phyloP scores from a whole-genome alignment of 2,888 invertebrate genomes.

The Yponomeuta cagnagella region DNA sequence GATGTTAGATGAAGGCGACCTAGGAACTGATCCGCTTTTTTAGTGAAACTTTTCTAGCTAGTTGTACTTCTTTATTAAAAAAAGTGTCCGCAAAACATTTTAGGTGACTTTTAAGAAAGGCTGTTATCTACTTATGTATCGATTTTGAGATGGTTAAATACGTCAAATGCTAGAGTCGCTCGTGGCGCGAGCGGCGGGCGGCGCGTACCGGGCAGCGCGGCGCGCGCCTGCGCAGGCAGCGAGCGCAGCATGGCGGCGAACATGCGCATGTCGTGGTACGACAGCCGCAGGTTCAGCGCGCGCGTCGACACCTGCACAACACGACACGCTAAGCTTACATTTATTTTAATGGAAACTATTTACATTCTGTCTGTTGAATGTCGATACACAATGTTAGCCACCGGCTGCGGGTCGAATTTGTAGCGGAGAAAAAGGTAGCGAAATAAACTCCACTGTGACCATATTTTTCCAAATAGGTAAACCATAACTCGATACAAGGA shows the following conservation, averaged over 20 bases:
- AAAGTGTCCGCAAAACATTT: background rate
- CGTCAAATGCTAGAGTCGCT: background rate
- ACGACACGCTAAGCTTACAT: no score
- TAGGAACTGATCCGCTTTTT: background rate
- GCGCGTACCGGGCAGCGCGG: slow-evolving; percentile 59
- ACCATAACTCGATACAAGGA: no score
- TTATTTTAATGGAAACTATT: no score
- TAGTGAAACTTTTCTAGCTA: background rate
- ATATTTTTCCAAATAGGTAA: no score
- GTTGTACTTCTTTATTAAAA: background rate
- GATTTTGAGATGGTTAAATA: no score
- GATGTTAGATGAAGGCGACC: background rate
- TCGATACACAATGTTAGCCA: no score
- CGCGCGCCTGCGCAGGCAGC: slow-evolving; percentile 86
- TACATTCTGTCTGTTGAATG: background rate
- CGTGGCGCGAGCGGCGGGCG: background rate
- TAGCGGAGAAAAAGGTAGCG: no score
- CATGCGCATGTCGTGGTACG: slow-evolving; percentile 95
- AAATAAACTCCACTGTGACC: no score
- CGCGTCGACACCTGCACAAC: slow-evolving; percentile 77
- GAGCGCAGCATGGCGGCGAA: slow-evolving; percentile 92
- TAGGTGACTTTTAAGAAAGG: background rate
- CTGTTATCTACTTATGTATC: no score
- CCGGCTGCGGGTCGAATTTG: no score
- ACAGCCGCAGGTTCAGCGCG: slow-evolving; percentile 87